phyloP scores from a whole-genome alignment of 2,888 invertebrate species.

The Chaetoderma sp. region DNA sequence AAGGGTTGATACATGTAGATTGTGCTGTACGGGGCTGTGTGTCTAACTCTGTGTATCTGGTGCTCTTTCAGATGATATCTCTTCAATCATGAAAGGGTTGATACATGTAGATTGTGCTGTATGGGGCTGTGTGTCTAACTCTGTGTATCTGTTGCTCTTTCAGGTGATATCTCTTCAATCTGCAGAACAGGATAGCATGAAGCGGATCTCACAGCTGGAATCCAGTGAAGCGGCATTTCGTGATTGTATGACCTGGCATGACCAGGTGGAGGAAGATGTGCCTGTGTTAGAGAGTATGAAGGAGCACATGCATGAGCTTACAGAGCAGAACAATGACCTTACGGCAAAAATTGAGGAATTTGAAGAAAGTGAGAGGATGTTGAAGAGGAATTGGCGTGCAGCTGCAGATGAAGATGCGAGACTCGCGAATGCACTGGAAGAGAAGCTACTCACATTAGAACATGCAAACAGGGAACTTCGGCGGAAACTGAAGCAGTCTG shows the following conservation, averaged over 20 bases:
- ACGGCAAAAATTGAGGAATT: slow-evolving; percentile 50
- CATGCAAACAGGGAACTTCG: slow-evolving; percentile 51
- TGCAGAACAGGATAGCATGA: slow-evolving; percentile 45
- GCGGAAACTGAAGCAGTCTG: slow-evolving; percentile 44
- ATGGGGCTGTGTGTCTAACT: no score
- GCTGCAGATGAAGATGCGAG: slow-evolving; percentile 58
- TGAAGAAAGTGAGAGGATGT: slow-evolving; percentile 55
- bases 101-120: no score
- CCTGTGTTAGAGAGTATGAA: slow-evolving; percentile 48
- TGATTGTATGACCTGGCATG: slow-evolving; percentile 30
- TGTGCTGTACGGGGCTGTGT: no score
- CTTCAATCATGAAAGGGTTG: no score
- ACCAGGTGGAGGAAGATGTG: slow-evolving; percentile 24
- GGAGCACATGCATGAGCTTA: slow-evolving; percentile 38
- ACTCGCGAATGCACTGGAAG: slow-evolving; percentile 48
- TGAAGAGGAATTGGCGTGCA: slow-evolving; percentile 56
- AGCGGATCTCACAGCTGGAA: slow-evolving; percentile 52
- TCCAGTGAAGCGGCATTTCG: slow-evolving; percentile 47
- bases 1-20: no score
- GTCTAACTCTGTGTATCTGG: no score
- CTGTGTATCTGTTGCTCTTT: slow-evolving; percentile 22
- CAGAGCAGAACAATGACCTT: slow-evolving; percentile 47
- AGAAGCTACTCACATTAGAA: slow-evolving; percentile 52
- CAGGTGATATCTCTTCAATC: slow-evolving; percentile 56
- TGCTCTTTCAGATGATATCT: slow-evolving; percentile 48